Conservation (phyloP, 2,888 invertebrate genomes). For the Callosobruchus maculatus region DNA sequence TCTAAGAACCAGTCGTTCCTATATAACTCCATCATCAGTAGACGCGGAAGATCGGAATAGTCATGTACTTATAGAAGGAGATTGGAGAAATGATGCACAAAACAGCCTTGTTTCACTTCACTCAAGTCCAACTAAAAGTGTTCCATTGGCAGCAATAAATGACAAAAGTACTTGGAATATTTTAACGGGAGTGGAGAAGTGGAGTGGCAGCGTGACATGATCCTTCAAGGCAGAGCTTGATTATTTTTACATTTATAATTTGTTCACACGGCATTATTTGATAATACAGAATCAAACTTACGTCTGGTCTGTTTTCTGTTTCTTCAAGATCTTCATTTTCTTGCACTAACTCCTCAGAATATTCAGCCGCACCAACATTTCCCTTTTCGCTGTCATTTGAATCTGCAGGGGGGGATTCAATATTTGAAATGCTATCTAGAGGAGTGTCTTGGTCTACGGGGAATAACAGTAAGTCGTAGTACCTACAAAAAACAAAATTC, state of each 20-base stretch:
- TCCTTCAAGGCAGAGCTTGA: not conserved
- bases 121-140: conserved; percentile 1
- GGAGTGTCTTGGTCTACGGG: conserved; percentile 5
- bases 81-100: not conserved
- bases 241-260: conserved; percentile 1
- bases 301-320: not conserved
- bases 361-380: conserved; percentile 6
- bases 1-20: conserved; percentile 4
- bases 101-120: conserved; percentile 3
- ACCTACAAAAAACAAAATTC: conserved; percentile 5
- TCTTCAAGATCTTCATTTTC: not conserved
- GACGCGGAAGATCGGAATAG: conserved; percentile 10
- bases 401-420: conserved; percentile 5
- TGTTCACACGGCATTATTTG: not conserved
- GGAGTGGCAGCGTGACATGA: conserved; percentile 11
- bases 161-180: conserved; percentile 10
- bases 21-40: conserved; percentile 1
- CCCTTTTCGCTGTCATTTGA: conserved; percentile 5
- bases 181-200: conserved; percentile 11
- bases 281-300: not conserved
- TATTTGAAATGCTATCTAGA: conserved; percentile 6
- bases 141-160: not conserved
- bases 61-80: not conserved
- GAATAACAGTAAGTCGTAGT: conserved; percentile 9
- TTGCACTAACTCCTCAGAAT: not conserved